These are phyloP conservation scores for Spodoptera littoralis DNA, from an alignment of 2,888 invertebrate genomes.

Conservation along the genomic window DNA sequence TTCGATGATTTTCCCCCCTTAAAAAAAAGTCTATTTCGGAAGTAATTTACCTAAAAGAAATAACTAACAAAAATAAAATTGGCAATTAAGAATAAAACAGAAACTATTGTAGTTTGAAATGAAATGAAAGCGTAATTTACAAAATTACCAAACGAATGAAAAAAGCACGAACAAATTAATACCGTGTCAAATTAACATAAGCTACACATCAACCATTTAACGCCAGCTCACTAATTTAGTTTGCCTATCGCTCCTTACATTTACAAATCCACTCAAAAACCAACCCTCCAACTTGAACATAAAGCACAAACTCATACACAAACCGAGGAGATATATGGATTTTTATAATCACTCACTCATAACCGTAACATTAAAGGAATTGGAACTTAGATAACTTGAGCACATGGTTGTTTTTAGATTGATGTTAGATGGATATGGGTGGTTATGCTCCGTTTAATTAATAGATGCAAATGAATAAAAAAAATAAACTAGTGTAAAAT, in stretches of 20 bases:
- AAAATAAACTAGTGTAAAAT: conserved; percentile 53
- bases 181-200: conserved; percentile 57
- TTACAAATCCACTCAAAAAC: conserved; percentile 3
- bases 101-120: conserved; percentile 5
- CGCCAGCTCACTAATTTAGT: conserved; percentile 60
- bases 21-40: no score
- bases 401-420: conserved; percentile 34
- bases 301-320: conserved; percentile 29
- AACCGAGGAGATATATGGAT: conserved; percentile 52
- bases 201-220: conserved; percentile 64
- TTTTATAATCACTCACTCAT: conserved; percentile 44
- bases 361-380: conserved; percentile 24
- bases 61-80: no score
- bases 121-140: conserved; percentile 33
- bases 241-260: conserved; percentile 34
- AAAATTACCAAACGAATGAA: no score
- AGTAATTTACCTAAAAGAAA: no score
- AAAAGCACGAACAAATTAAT: conserved; percentile 41
- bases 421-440: conserved; percentile 41
- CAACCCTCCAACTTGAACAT: neutral
- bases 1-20: no score
- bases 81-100: neutral
- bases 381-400: conserved; percentile 2
- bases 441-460: conserved; percentile 57
- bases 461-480: conserved; percentile 58